Conservation (phyloP, 1,140 invertebrate genomes). For the Zaprionus camerounensis region DNA sequence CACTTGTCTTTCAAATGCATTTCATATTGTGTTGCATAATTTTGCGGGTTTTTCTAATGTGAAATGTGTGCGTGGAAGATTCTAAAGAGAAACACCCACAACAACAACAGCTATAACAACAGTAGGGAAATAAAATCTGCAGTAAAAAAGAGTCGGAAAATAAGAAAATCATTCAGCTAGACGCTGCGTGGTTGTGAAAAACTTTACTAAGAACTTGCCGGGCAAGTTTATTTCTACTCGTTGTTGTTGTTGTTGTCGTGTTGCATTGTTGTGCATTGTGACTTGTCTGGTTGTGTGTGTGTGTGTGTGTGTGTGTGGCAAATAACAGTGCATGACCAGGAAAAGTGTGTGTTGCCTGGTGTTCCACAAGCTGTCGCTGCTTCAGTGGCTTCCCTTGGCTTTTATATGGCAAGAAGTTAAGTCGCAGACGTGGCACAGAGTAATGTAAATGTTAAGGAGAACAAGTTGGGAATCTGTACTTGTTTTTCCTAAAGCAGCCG, state of each 20-base stretch:
- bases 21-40: conserved; percentile 81
- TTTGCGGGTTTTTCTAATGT: conserved; percentile 76
- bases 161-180: conserved; percentile 5
- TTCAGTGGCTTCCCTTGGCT: conserved; percentile 11
- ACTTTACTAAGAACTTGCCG: conserved; percentile 64
- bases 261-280: conserved; percentile 30
- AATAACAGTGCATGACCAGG: conserved; percentile 55
- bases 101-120: conserved; percentile 3
- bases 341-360: conserved; percentile 46
- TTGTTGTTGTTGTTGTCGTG: conserved; percentile 31
- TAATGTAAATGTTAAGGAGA: not conserved
- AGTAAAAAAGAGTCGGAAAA: not conserved
- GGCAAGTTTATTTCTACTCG: conserved; percentile 31
- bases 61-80: conserved; percentile 56
- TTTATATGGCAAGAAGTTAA: conserved; percentile 3
- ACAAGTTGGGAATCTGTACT: not conserved
- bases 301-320: conserved; percentile 43
- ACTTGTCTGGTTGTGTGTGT: conserved; percentile 6
- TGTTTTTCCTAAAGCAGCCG: too few relatives aligned
- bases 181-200: conserved; percentile 36
- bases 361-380: conserved; percentile 53
- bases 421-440: not conserved
- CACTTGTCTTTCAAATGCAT: conserved; percentile 81
- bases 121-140: not conserved
- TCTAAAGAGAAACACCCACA: conserved; percentile 21